Evolutionary conservation across 1,140 invertebrate genomes (phyloP).

Genomic region (Macrocentrus cingulum): DNA sequence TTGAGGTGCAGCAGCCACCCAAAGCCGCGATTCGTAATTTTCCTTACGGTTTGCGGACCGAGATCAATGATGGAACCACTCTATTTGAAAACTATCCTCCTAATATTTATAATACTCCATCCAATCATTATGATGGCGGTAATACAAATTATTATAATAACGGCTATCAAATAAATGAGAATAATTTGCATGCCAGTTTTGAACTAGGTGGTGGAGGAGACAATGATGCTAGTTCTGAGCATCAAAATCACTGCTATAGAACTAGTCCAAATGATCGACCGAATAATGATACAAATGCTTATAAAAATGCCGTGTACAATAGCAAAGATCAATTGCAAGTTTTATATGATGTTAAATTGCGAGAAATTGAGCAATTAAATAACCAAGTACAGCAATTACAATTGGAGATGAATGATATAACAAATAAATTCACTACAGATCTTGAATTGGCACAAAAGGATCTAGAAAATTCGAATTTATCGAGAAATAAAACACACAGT

Average conservation of each 20-base stretch:
- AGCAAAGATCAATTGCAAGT: slow-evolving; percentile 49
- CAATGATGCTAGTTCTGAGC: slow-evolving; percentile 38
- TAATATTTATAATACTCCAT: slow-evolving; percentile 47
- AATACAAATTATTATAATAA: slow-evolving; percentile 42
- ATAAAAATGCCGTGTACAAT: slow-evolving; percentile 43
- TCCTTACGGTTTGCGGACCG: slow-evolving; percentile 30
- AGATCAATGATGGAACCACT: slow-evolving; percentile 33
- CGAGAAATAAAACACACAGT: slow-evolving; percentile 44
- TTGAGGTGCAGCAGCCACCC: slow-evolving; percentile 38
- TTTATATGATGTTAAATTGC: slow-evolving; percentile 42
- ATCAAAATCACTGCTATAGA: slow-evolving; percentile 43
- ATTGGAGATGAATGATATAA: slow-evolving; percentile 41
- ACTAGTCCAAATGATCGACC: slow-evolving; percentile 42
- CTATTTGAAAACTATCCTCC: slow-evolving; percentile 38
- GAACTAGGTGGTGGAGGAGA: slow-evolving; percentile 39
- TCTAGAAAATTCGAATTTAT: slow-evolving; percentile 39
- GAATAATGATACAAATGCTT: slow-evolving; percentile 34
- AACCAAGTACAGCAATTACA: slow-evolving; percentile 42
- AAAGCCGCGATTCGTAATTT: slow-evolving; percentile 28
- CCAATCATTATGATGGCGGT: slow-evolving; percentile 46
- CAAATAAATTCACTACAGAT: slow-evolving; percentile 36
- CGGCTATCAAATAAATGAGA: slow-evolving; percentile 43
- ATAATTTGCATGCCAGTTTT: slow-evolving; percentile 37
- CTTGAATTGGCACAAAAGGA: slow-evolving; percentile 43
- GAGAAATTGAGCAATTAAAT: slow-evolving; percentile 42